These are phyloP conservation scores for Ptychoptera albimana DNA, from an alignment of 2,888 invertebrate genomes.

Conservation along the genomic window DNA sequence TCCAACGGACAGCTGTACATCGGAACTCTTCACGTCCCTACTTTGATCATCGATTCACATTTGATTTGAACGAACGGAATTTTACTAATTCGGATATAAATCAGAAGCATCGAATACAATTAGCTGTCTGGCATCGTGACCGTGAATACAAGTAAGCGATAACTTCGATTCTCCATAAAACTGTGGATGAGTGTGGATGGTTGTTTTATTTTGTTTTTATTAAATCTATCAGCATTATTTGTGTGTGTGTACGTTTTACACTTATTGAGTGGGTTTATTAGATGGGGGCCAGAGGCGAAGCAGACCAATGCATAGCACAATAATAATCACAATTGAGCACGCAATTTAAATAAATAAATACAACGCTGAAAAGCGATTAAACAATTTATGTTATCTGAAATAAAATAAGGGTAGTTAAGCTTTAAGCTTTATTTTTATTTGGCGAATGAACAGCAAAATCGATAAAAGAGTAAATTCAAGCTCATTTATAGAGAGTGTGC, in stretches of 20 bases:
- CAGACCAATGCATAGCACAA: too few relatives aligned
- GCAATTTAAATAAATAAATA: too few relatives aligned
- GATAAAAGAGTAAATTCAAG: too few relatives aligned
- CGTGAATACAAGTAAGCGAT: constrained; percentile 62
- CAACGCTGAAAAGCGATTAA: too few relatives aligned
- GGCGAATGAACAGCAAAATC: too few relatives aligned
- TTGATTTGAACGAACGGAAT: constrained; percentile 30
- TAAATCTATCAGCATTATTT: neutral
- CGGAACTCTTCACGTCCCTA: constrained; percentile 61
- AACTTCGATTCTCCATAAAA: neutral
- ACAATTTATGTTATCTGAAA: too few relatives aligned
- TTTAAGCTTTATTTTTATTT: too few relatives aligned
- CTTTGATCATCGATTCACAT: constrained; percentile 62
- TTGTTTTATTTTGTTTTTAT: neutral
- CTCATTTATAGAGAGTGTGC: too few relatives aligned
- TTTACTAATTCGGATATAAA: constrained; percentile 28
- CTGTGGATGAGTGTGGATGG: neutral
- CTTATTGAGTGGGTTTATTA: too few relatives aligned
- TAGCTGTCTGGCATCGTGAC: constrained; percentile 79
- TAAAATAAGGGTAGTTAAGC: too few relatives aligned
- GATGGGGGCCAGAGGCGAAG: too few relatives aligned
- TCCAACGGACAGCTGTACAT: constrained; percentile 68
- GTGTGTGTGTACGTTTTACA: neutral
- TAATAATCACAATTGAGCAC: too few relatives aligned
- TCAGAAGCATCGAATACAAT: constrained; percentile 36